These are phyloP conservation scores for Actinia tenebrosa DNA, from an alignment of 64 coral and sea anemone genomes.

Conservation along the genomic window DNA sequence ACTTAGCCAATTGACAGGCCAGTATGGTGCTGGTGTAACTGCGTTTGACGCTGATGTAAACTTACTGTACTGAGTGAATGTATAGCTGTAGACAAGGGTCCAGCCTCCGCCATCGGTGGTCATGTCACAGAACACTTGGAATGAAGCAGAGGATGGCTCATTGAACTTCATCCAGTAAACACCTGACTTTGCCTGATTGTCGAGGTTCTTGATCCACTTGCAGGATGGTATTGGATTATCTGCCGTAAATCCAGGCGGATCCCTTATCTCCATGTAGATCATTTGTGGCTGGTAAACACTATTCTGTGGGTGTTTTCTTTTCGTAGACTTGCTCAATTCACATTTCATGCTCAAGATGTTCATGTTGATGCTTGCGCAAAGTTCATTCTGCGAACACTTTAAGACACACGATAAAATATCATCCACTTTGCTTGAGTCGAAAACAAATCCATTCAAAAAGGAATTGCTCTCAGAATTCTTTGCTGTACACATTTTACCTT, in stretches of 20 bases:
- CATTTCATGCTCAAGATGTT: too few species aligned
- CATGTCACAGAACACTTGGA: constrained; percentile 18
- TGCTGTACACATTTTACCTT: too few species aligned
- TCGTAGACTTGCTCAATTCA: too few species aligned
- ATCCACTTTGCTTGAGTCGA: too few species aligned
- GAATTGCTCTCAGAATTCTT: too few species aligned
- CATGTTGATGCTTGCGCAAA: too few species aligned
- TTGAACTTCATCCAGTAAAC: constrained; percentile 12
- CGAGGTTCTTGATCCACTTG: neutral
- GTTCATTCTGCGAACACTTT: too few species aligned
- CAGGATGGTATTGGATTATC: neutral
- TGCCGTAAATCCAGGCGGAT: neutral
- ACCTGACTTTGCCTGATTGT: neutral
- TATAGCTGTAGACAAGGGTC: constrained; percentile 18
- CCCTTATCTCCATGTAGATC: neutral
- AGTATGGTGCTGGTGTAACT: neutral
- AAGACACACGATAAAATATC: too few species aligned
- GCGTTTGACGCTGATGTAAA: neutral
- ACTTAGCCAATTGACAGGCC: neutral
- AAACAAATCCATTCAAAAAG: too few species aligned
- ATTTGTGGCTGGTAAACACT: neutral
- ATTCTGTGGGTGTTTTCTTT: neutral
- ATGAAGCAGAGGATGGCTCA: neutral
- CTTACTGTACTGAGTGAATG: neutral
- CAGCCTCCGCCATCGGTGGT: constrained; percentile 20